Evolutionary conservation across 2,888 invertebrate genomes (phyloP).

Genomic region (Monoplex corrugatus): DNA sequence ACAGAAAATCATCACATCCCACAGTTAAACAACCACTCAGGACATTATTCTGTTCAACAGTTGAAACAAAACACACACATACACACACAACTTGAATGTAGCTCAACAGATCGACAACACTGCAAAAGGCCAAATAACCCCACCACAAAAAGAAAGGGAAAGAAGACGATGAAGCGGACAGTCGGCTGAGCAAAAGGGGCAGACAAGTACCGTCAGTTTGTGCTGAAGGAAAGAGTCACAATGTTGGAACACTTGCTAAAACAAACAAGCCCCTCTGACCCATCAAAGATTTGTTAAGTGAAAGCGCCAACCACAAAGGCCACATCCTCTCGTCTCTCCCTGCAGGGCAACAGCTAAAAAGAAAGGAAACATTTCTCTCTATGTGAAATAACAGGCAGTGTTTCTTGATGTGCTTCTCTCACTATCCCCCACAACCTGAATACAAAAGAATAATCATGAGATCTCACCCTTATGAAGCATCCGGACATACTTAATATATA

Average conservation of each 20-base stretch:
- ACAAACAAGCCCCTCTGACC: conserved; percentile 27
- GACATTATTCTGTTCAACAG: no score
- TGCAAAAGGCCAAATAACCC: neutral
- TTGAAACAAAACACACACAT: no score
- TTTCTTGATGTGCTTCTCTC: neutral
- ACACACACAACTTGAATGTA: no score
- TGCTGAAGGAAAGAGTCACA: neutral
- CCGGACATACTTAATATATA: no score
- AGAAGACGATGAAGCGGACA: neutral
- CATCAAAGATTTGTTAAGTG: conserved; percentile 40
- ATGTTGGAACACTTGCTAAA: conserved; percentile 28
- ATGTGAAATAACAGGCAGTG: neutral
- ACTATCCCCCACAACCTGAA: neutral
- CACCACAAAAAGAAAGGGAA: neutral
- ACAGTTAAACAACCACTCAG: no score
- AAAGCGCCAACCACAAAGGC: conserved; percentile 39
- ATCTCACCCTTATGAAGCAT: no score
- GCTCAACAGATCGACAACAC: no score
- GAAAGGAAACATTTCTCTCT: neutral
- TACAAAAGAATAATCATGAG: neutral
- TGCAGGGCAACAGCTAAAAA: neutral
- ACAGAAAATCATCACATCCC: no score
- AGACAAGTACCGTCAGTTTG: neutral
- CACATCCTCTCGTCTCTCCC: neutral
- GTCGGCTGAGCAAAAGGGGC: neutral